These are phyloP conservation scores for Acanthosepion pharaonis DNA, from an alignment of 2,888 invertebrate species.

Conservation along the genomic window DNA sequence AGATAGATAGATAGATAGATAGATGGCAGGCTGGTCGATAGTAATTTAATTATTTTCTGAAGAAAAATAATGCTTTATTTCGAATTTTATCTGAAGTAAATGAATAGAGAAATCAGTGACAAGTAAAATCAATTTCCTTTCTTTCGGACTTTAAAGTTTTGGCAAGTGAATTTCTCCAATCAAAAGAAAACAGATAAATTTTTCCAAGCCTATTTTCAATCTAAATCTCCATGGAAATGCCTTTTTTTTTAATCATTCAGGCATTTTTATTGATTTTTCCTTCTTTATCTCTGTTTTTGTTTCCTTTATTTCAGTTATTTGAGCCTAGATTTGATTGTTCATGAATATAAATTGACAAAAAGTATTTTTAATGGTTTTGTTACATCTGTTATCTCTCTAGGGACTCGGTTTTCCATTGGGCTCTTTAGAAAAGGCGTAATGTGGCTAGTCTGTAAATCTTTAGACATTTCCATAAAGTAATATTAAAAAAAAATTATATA, in stretches of 20 bases:
- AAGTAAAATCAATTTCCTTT: neutral
- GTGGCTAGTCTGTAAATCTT: neutral
- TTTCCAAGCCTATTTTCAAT: neutral
- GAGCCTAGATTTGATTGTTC: neutral
- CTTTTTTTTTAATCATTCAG: neutral
- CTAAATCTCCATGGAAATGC: neutral
- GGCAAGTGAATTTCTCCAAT: neutral
- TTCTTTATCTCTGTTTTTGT: neutral
- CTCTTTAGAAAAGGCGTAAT: neutral
- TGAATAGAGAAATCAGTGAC: neutral
- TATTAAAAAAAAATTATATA: too few relatives aligned
- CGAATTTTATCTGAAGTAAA: neutral
- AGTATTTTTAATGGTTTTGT: neutral
- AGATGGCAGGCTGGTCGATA: neutral
- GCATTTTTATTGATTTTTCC: neutral
- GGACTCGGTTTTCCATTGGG: neutral
- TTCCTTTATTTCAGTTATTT: neutral
- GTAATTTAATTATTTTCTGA: neutral
- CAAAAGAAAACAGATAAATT: neutral
- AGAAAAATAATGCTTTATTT: neutral
- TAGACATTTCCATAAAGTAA: too few relatives aligned
- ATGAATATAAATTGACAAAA: constrained; percentile 16
- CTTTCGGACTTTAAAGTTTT: neutral
- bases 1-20: neutral
- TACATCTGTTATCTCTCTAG: neutral